Evolutionary conservation across 2,113 vertebrate genomes (phyloP).

Genomic region (Heterochromis multidens): DNA sequence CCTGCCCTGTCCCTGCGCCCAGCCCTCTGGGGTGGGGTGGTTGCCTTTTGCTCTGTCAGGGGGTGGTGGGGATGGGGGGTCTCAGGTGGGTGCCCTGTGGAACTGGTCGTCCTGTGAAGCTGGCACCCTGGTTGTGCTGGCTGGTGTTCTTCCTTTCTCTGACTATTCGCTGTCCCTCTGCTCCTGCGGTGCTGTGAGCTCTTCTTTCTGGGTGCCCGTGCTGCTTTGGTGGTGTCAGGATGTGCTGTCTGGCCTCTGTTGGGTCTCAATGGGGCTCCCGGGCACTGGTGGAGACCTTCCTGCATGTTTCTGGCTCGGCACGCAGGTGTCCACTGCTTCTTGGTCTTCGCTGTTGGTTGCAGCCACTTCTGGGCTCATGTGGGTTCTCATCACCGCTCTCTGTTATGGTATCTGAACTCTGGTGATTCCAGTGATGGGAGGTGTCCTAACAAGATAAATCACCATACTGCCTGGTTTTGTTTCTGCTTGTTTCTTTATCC

Average conservation of each 20-base stretch:
- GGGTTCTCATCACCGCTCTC: not conserved
- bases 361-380: not conserved
- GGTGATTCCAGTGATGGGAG: no score
- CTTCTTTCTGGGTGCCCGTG: not conserved
- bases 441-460: not conserved
- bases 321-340: not conserved
- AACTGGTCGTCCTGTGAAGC: not conserved
- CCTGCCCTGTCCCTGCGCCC: not conserved
- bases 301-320: not conserved
- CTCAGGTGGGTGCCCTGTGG: not conserved
- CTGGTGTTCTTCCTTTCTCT: no score
- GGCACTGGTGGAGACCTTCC: not conserved
- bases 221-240: no score
- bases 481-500: not conserved
- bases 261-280: no score
- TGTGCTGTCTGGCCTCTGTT: not conserved
- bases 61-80: not conserved
- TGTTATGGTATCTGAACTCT: not conserved
- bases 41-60: not conserved
- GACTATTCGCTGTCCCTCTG: no score
- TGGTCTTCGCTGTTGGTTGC: not conserved
- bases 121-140: not conserved
- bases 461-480: not conserved
- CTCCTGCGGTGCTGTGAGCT: not conserved
- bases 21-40: not conserved